Evolutionary conservation across 2,113 vertebrate genomes (phyloP), one percentile per base, ranked within the genome.

Genomic region (Phyllostomus discolor): DNA sequence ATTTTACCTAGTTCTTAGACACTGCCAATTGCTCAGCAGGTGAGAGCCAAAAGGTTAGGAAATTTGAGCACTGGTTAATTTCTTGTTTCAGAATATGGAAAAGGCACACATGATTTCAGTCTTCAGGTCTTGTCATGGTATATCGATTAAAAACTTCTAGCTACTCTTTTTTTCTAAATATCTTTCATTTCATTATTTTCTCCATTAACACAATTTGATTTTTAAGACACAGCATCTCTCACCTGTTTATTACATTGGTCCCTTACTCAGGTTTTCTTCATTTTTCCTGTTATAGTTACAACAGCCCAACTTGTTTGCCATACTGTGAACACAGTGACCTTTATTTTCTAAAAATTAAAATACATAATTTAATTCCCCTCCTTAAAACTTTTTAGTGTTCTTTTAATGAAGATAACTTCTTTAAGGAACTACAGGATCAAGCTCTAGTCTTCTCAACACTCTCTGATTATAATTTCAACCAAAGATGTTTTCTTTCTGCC

Each of bases 401-500:
- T 86, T 28, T 24, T 93, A 90, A 59, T 79, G 33, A 96, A 86
- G 28, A 64, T 92, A 38, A 81, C 14, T 67, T 88, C 10, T 19
- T 16, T 26, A 46, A 38, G 43, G 26, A 81, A 10, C 4, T 31
- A 16, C 24, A 64, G 10, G 26, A 86, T 79, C 4, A 64, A 31
- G 33, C 5, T 64, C 16, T n/a, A 62, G 0, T 79, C 4, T 80
- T 79, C 28, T 80, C 31, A 80, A 54, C 41, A 78, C 41, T 0
- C 5, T 80, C n/a, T 57, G 73, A 94, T 82, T 67, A 69, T 10
- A 88, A 35, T 79, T 94, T 87, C 52, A 92, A 88, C 41, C 7
- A 75, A 90, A 16, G 9, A 14, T 28, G 11, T 79, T 38, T 38
- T 80, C 41, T 91, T 52, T 24, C 38, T 59, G 12, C 5, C 24